phyloP scores from a whole-genome alignment of 2,888 invertebrate genomes.

The Seira ritae region DNA sequence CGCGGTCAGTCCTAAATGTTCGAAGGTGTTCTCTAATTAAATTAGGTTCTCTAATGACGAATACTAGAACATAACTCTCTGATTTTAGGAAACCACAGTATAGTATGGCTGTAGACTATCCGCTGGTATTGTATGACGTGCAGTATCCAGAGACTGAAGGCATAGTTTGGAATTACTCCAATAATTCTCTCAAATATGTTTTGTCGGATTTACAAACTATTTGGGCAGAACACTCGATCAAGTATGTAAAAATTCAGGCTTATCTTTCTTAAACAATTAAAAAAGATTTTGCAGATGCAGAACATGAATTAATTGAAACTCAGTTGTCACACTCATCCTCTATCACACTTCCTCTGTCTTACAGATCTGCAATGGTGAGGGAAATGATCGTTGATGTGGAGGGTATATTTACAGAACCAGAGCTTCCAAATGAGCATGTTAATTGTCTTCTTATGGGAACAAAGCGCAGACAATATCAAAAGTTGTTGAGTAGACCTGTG shows the following conservation, averaged over 20 bases:
- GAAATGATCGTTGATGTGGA: slow-evolving; percentile 79
- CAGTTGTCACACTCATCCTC: no score
- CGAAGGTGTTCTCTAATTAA: not conserved
- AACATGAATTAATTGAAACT: no score
- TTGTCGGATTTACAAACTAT: slow-evolving; percentile 83
- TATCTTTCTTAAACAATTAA: no score
- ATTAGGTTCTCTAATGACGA: not conserved
- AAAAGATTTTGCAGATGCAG: no score
- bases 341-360: not conserved
- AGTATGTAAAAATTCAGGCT: slow-evolving; percentile 79
- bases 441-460: slow-evolving; percentile 64
- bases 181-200: slow-evolving; percentile 79
- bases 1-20: slow-evolving; percentile 78
- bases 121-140: slow-evolving; percentile 88
- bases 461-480: slow-evolving; percentile 63
- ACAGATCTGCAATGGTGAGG: slow-evolving; percentile 79
- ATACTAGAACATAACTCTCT: no score
- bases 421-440: slow-evolving; percentile 37
- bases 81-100: slow-evolving; percentile 89
- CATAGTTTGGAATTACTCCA: slow-evolving; percentile 78
- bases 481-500: slow-evolving; percentile 61
- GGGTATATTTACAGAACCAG: slow-evolving; percentile 23
- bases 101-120: slow-evolving; percentile 88
- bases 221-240: slow-evolving; percentile 85
- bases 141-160: slow-evolving; percentile 78